Base-by-base conservation (phyloP, 2,888 invertebrate genomes). In the Rhagonycha fulva region DNA sequence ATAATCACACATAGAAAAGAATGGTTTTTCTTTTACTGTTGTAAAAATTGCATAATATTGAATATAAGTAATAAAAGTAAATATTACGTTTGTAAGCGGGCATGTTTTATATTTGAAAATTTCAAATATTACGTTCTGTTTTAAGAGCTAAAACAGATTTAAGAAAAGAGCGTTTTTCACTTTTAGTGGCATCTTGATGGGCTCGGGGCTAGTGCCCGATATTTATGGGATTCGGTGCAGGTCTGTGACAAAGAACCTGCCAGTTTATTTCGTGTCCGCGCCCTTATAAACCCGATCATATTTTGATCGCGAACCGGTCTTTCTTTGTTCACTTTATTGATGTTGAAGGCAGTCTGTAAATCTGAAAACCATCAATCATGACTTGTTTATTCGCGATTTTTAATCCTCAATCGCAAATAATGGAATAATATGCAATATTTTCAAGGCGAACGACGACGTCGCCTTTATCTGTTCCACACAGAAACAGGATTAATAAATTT, bases 201-300 rank as follows among this genome's bases (percentile, higher is more conserved):
- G 76, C 81, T 82, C 81, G 72, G 77, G 82, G 79, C 81, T 82
- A 82, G 79, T 76, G 81, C 78, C 80, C 81, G 81, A 83, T 84
- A 84, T 84, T 84, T 84, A 84, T 84, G 82, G 82, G 81, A 78
- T 76, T 79, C 79, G 79, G 81, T 80, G 81, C 79, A 82, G 78
- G 80, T 77, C 82, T 80, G 82, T 81, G 84, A 84, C 83, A 84
- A 84, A 84, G 83, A 82, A 81, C 83, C 82, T 80, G 77, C 75
- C 83, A 81, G 82, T 83, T 84, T 82, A 82, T 83, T 81, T 83
- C 82, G 80, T 83, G 83, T 83, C 82, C 83, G 80, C 80, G 80
- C 80, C 81, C 83, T 83, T 82, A 83, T 84, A 84, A 84, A 84
- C 83, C 83, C 83, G 81, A 82, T 84, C 84, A 84, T 84, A 84